phyloP scores from a whole-genome alignment of 23 tunicate species.

The Botrylloides violaceus region DNA sequence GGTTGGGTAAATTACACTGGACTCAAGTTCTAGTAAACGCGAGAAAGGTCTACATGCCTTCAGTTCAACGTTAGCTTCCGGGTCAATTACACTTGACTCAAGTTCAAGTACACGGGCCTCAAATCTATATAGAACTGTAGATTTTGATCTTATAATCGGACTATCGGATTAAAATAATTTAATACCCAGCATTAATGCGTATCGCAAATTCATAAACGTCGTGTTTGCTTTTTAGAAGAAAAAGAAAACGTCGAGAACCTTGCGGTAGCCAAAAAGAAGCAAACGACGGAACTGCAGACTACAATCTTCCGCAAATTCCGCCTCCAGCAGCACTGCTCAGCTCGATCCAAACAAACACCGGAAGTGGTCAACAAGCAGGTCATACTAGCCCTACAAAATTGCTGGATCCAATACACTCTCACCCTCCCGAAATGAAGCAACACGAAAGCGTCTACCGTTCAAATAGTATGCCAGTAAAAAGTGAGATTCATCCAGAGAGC shows the following conservation, averaged over 20 bases:
- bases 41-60: no score
- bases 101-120: no score
- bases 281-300: conserved; percentile 54
- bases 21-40: no score
- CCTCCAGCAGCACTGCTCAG: conserved; percentile 61
- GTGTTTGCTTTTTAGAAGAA: conserved; percentile 80
- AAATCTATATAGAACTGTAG: no score
- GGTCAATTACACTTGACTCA: no score
- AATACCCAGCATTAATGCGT: no score
- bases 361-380: conserved; percentile 19
- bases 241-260: conserved; percentile 73
- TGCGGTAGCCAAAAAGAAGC: conserved; percentile 32
- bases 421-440: conserved; percentile 33
- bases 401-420: conserved; percentile 1
- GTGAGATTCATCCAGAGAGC: conserved; percentile 43
- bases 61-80: no score
- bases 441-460: conserved; percentile 17
- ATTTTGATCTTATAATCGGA: no score
- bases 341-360: conserved; percentile 22
- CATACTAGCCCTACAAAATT: background rate
- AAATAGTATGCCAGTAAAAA: conserved; percentile 66
- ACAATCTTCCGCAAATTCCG: conserved; percentile 82
- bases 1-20: no score
- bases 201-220: no score
- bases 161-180: no score